Evolutionary conservation across 1,140 invertebrate species (phyloP), one percentile per base, ranked within the genome.

Genomic region (Sweltsa coloradensis): DNA sequence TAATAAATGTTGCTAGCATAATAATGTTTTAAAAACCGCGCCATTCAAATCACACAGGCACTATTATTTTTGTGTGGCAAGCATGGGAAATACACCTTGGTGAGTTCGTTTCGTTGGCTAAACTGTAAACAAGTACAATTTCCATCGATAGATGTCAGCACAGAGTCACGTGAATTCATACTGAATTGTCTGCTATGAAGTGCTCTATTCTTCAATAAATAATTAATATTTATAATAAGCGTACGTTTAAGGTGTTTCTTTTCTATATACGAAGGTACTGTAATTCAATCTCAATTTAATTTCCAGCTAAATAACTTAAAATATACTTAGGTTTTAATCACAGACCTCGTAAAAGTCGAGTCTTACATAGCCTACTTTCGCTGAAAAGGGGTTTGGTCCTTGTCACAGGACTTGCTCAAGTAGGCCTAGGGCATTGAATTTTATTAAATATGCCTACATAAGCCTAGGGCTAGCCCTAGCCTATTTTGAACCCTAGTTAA

Each of bases 91-190:
- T n/a, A n/a, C n/a, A n/a, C n/a, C n/a, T n/a, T n/a, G n/a, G n/a
- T n/a, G n/a, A n/a, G n/a, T n/a, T n/a, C n/a, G n/a, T n/a, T n/a
- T n/a, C n/a, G n/a, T n/a, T n/a, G n/a, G n/a, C n/a, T n/a, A n/a
- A n/a, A n/a, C n/a, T n/a, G n/a, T n/a, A n/a, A n/a, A n/a, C n/a
- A 37, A n/a, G 18, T 37, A 16, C 36, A 5, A 37, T 5, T 4
- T 16, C 41, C 21, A 31, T 18, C 31, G 16, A 25, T 37, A 45
- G 49, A 34, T 50, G 49, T 22, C 49, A 50, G 26, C 43, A 43
- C 49, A 16, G 31, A 45, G 49, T 50, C 49, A 50, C 49, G 49
- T 50, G 49, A 50, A 50, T 50, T n/a, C n/a, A n/a, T n/a, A n/a
- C n/a, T n/a, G n/a, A n/a, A n/a, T n/a, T n/a, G n/a, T n/a, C n/a